A percentile compares a stretch with the other conserved stretches of the same genome.
Conservation (phyloP, 2,113 vertebrate species). For the Misgurnus mizolepis region DNA sequence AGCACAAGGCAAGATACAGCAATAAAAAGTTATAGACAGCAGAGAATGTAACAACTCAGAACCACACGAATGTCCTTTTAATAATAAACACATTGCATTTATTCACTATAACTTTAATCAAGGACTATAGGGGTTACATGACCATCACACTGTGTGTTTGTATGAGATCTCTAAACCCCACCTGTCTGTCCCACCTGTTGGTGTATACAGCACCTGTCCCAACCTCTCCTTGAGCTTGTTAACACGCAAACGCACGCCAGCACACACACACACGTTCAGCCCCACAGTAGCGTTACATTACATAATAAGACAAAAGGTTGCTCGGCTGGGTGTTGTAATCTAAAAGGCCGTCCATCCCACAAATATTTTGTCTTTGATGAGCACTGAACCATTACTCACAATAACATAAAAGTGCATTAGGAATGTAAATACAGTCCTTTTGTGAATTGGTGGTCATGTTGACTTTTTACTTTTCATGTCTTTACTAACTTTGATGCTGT, state of each 20-base stretch:
- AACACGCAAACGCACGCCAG: neutral
- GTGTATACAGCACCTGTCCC: constrained; percentile 47
- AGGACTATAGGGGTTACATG: constrained; percentile 13
- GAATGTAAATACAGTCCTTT: neutral
- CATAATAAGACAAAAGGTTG: constrained; percentile 42
- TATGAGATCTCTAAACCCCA: neutral
- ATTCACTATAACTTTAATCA: constrained; percentile 16
- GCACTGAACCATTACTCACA: neutral
- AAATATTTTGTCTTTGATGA: too few species aligned
- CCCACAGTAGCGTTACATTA: constrained; percentile 28
- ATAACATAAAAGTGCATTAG: too few species aligned
- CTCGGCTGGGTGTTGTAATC: neutral
- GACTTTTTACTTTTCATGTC: neutral
- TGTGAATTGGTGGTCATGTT: neutral
- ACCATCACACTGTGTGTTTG: constrained; percentile 2
- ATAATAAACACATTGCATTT: neutral
- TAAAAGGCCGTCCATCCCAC: neutral
- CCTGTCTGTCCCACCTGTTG: constrained; percentile 47
- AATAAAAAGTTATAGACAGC: neutral
- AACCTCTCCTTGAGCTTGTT: neutral
- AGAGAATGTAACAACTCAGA: too few species aligned
- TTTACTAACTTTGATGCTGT: neutral
- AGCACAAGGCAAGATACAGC: neutral
- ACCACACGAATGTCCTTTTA: neutral
- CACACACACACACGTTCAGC: too few species aligned